A percentile compares a stretch with the other conserved stretches of the same genome.
Evolutionary conservation across 2,113 vertebrate genomes (phyloP).

Genomic region (Hucho hucho): DNA sequence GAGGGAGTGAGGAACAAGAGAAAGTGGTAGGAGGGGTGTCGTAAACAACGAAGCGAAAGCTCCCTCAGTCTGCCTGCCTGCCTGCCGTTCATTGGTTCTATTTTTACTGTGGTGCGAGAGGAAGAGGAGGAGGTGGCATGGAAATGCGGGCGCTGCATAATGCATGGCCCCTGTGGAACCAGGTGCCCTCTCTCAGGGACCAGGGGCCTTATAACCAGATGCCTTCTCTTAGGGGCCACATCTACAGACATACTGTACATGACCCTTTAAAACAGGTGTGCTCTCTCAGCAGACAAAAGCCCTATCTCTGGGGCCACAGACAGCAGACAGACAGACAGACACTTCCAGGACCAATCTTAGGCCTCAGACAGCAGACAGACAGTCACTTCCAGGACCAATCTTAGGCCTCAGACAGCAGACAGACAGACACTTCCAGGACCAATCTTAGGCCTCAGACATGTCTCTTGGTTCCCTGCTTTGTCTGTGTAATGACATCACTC

Average conservation of each 20-base stretch:
- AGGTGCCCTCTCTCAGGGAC: background rate
- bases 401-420: background rate
- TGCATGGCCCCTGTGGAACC: conserved; percentile 39
- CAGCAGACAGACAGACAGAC: background rate
- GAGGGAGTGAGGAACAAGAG: conserved; percentile 30
- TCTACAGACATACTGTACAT: background rate
- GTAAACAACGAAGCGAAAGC: conserved; percentile 66
- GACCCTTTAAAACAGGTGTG: background rate
- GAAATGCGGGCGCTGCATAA: conserved; percentile 63
- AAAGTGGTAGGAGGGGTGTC: conserved; percentile 31
- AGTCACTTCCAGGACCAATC: background rate
- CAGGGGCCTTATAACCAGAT: background rate
- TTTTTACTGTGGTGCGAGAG: conserved; percentile 55
- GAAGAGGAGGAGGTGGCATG: conserved; percentile 54
- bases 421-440: background rate
- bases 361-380: too few relatives aligned
- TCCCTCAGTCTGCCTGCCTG: conserved; percentile 55
- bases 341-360: background rate
- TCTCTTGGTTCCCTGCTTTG: too few relatives aligned
- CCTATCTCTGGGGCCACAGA: background rate
- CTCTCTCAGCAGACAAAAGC: too few relatives aligned
- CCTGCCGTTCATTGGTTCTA: conserved; percentile 36
- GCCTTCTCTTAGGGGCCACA: background rate
- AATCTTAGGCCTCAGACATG: too few relatives aligned
- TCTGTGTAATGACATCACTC: too few relatives aligned